Evolutionary conservation across 2,888 invertebrate genomes (phyloP).

Genomic region (Tetanocera ferruginea): DNA sequence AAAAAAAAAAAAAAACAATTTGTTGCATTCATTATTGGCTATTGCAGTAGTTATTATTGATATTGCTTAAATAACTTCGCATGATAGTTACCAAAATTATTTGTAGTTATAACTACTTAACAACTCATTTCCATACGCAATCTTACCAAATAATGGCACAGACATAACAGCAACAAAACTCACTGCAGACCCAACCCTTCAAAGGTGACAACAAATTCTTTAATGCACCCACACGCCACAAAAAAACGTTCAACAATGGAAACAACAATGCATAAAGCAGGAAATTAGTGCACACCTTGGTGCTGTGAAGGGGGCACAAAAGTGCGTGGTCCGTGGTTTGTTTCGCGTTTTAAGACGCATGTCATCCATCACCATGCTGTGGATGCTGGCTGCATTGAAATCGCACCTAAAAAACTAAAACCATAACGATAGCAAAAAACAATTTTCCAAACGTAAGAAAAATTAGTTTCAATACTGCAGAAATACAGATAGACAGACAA

Average conservation of each 20-base stretch:
- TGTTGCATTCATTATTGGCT: not conserved
- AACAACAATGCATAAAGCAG: constrained; percentile 19
- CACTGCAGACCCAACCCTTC: constrained; percentile 21
- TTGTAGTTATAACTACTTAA: not conserved
- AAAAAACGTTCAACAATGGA: not conserved
- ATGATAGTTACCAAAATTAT: no score
- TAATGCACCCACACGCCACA: constrained; percentile 34
- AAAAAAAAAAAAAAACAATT: not conserved
- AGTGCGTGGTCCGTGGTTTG: constrained; percentile 26
- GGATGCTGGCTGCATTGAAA: constrained; percentile 13
- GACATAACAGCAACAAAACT: not conserved
- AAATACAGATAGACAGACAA: not conserved
- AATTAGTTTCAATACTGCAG: constrained; percentile 18
- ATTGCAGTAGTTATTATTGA: no score
- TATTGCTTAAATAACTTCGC: no score
- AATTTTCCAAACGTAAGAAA: constrained; percentile 32
- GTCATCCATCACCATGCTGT: constrained; percentile 49
- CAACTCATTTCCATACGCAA: not conserved
- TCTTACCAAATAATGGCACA: not conserved
- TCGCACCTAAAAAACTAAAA: constrained; percentile 19
- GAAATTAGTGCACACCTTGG: constrained; percentile 26
- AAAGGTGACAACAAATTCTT: constrained; percentile 37
- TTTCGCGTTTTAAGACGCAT: constrained; percentile 48
- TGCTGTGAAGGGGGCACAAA: not conserved
- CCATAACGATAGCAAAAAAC: constrained; percentile 3